Evolutionary conservation across 2,888 invertebrate species (phyloP), one percentile per base, ranked within the genome.

Genomic region (Acanthosoma haemorrhoidale): DNA sequence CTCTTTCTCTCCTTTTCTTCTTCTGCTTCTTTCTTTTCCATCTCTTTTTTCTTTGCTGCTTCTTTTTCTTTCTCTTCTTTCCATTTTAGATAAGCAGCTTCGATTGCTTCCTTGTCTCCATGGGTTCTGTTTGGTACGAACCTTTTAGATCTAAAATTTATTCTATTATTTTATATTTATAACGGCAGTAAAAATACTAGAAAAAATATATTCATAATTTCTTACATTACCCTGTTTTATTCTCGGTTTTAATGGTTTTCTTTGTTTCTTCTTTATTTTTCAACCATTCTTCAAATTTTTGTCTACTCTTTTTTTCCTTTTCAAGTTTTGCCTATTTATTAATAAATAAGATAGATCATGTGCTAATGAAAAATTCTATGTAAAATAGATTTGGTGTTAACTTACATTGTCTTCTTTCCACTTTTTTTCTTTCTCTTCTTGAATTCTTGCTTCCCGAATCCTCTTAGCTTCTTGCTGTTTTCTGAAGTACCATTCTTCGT

Each of bases 401-500:
- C 74, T 71, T 61, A 74, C 74, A 51, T 70, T 72, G 60, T 72
- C 66, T 61, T 70, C 43, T 38, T 69, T 69, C 72, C 72, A 73
- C 25, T 68, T 72, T 13, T 70, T 67, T 3, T 70, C 70, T 57
- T 71, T 74, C 25, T 71, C 68, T 66, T 71, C 64, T 21, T 66
- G 58, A 25, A 63, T 58, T 32, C 63, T 68, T 18, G 70, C 61
- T 16, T 72, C 70, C 39, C 67, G 72, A 9, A 68, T 31, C 32
- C 66, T 69, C 15, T 58, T 64, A 11, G 70, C 73, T 59, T 75
- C 73, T 34, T 76, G 73, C 58, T 72, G 64, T 63, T 76, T 76
- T 15, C 72, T 72, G 68, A 76, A 76, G 51, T 76, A 76, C 76
- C 76, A 76, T 38, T 74, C 74, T 67, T 76, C 75, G 69, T 76